Conservation (phyloP, 2,797 vertebrate species). For the Lacerta viridis region DNA sequence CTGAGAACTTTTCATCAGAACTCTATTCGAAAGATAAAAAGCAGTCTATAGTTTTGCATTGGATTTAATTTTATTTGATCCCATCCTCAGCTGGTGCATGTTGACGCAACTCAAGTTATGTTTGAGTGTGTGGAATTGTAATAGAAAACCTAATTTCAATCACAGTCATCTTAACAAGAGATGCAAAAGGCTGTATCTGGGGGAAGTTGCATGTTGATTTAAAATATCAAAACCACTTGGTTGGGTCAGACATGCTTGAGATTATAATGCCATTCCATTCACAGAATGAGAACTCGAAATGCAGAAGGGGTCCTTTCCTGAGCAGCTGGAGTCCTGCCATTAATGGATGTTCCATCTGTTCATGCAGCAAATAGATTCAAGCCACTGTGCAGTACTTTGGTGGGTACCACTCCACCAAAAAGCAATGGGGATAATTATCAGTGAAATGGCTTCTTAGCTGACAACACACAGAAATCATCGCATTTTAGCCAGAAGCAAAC, state of each 20-base stretch:
- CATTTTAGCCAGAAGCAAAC: neutral
- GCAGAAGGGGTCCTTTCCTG: neutral
- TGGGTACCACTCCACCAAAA: neutral
- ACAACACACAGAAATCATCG: neutral
- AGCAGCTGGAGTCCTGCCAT: neutral
- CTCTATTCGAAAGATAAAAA: slow-evolving; percentile 3
- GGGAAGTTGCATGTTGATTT: neutral
- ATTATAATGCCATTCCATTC: neutral
- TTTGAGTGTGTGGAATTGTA: neutral
- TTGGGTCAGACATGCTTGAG: neutral
- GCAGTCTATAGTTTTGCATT: neutral
- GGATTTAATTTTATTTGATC: slow-evolving; percentile 14
- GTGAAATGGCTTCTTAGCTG: neutral
- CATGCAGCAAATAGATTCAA: neutral
- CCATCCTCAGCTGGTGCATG: neutral
- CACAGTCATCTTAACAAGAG: neutral
- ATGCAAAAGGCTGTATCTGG: neutral
- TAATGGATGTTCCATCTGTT: neutral
- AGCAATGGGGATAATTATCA: neutral
- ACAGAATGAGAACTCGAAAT: neutral
- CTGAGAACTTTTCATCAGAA: slow-evolving; percentile 7
- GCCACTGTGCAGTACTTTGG: neutral
- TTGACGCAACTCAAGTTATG: neutral
- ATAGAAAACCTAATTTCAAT: neutral
- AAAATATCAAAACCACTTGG: neutral